Percentiles rank a stretch among this genome's conserved stretches.
Conservation (phyloP, 2,888 invertebrate species). For the Apamea anceps region DNA sequence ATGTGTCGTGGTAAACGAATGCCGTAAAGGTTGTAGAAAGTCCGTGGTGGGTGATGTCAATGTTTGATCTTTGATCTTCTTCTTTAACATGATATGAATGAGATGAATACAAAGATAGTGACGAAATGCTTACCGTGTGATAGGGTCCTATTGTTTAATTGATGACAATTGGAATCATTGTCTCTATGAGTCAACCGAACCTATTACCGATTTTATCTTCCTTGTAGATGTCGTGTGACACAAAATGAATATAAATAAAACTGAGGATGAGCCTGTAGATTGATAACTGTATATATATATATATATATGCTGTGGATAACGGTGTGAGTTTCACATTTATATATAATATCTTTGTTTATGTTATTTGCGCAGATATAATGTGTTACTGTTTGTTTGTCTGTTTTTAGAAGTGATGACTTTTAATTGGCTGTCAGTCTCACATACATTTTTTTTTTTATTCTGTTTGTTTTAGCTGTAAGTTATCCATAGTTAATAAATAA, state of each 20-base stretch:
- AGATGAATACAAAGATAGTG: constrained; percentile 11
- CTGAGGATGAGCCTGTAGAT: too few species aligned
- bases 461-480: too few species aligned
- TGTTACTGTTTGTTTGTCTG: too few species aligned
- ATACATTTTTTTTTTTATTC: too few species aligned
- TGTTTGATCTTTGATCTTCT: constrained; percentile 40
- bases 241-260: background rate
- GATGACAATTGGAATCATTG: background rate
- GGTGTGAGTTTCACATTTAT: too few species aligned
- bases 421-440: too few species aligned
- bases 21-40: constrained; percentile 49
- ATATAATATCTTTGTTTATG: too few species aligned
- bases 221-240: background rate
- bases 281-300: too few species aligned
- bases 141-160: constrained; percentile 10
- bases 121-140: background rate
- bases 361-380: too few species aligned
- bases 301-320: too few species aligned
- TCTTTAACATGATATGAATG: constrained; percentile 2
- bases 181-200: background rate
- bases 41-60: constrained; percentile 31
- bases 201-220: background rate
- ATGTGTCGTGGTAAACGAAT: constrained; percentile 12
- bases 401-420: too few species aligned
- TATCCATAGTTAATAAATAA: too few species aligned